Conservation (phyloP, 2,113 vertebrate species). For the Ptilonorhynchus violaceus region DNA sequence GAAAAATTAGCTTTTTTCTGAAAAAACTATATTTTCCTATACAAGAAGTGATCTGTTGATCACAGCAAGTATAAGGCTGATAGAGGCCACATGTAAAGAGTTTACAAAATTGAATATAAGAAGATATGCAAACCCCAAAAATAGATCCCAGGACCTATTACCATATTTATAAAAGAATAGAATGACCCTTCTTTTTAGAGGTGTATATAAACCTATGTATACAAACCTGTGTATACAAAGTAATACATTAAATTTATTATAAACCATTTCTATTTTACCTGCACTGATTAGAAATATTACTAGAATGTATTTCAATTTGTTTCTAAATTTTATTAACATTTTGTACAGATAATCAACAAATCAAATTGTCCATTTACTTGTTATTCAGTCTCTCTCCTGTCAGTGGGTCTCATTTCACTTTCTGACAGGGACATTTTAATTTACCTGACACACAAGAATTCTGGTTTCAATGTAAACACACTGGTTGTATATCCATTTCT, state of each 20-base stretch:
- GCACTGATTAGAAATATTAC: not conserved
- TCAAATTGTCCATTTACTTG: not conserved
- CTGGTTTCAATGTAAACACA: not conserved
- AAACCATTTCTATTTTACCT: not conserved
- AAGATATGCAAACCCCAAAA: not conserved
- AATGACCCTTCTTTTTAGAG: not conserved
- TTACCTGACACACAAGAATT: not conserved
- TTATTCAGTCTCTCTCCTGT: not conserved
- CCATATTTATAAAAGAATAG: not conserved
- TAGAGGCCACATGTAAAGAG: not conserved
- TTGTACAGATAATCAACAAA: not conserved
- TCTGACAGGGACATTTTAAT: not conserved
- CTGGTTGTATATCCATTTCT: not conserved
- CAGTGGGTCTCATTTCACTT: not conserved
- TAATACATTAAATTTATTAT: not conserved
- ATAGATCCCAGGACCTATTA: not conserved
- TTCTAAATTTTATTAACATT: not conserved
- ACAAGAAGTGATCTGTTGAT: not conserved
- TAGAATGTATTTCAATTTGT: not conserved
- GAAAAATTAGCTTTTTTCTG: not conserved
- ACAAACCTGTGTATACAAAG: not conserved
- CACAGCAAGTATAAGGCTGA: not conserved
- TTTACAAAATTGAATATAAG: not conserved
- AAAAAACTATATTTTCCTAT: not conserved
- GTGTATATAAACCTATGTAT: rapidly evolving